Evolutionary conservation across 2,888 invertebrate species (phyloP).

Genomic region (Tetrapedia diversipes): DNA sequence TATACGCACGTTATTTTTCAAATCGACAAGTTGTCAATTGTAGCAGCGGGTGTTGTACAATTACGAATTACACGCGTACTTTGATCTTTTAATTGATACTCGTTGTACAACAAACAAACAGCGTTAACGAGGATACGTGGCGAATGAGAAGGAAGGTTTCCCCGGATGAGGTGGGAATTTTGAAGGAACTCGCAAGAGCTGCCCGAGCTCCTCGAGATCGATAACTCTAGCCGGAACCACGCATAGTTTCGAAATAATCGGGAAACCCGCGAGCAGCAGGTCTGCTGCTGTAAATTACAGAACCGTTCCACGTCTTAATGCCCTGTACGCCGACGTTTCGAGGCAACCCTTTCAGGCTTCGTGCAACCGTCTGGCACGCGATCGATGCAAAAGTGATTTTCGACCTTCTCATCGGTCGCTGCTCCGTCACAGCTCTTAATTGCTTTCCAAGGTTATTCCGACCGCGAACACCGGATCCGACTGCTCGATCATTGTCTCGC

Average conservation of each 20-base stretch:
- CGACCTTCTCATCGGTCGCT: slow-evolving; percentile 23
- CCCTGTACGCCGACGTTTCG: not conserved
- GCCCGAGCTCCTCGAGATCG: too few relatives aligned
- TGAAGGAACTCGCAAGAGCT: not conserved
- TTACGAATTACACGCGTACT: too few relatives aligned
- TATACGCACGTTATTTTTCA: too few relatives aligned
- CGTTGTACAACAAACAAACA: too few relatives aligned
- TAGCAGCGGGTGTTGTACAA: too few relatives aligned
- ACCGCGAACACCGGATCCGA: slow-evolving; percentile 35
- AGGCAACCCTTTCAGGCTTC: slow-evolving; percentile 1
- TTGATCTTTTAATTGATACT: too few relatives aligned
- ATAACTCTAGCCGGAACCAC: slow-evolving; percentile 5
- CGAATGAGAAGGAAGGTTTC: too few relatives aligned
- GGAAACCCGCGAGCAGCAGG: not conserved
- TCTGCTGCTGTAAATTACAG: slow-evolving; percentile 10
- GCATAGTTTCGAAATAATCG: slow-evolving; percentile 4
- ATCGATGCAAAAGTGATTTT: slow-evolving; percentile 37
- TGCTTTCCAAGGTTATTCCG: slow-evolving; percentile 56
- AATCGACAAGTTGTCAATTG: too few relatives aligned
- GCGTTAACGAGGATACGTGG: too few relatives aligned
- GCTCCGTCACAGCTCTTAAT: slow-evolving; percentile 55
- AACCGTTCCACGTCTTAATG: slow-evolving; percentile 17
- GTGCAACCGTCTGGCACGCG: slow-evolving; percentile 2
- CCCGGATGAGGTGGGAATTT: too few relatives aligned
- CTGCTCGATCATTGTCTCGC: slow-evolving; percentile 44